Conservation (phyloP, 2,888 invertebrate genomes). For the Andrena flavipes region DNA sequence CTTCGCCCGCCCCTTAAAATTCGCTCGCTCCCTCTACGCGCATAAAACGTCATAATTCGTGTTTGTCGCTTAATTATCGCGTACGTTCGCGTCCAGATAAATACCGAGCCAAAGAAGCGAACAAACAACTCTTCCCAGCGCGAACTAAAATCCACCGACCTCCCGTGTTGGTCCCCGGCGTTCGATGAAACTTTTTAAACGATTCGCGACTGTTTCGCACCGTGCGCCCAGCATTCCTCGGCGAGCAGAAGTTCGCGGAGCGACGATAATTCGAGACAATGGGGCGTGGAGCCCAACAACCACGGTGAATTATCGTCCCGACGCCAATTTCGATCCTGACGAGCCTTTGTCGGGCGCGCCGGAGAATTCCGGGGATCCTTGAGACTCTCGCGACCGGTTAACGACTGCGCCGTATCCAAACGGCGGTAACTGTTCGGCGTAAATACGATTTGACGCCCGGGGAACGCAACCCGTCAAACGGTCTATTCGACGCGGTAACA, state of each 20-base stretch:
- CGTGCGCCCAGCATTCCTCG: no score
- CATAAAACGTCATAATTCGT: neutral
- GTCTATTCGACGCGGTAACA: conserved; percentile 1
- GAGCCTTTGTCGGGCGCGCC: conserved; percentile 39
- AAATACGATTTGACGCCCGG: conserved; percentile 14
- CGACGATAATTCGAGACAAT: conserved; percentile 63
- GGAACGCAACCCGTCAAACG: conserved; percentile 37
- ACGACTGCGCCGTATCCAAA: conserved; percentile 57
- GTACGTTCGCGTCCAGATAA: neutral
- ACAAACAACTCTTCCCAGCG: neutral
- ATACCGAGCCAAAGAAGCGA: neutral
- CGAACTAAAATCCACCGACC: neutral
- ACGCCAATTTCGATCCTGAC: conserved; percentile 68
- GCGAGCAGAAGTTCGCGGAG: conserved; percentile 30
- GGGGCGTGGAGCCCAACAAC: conserved; percentile 34
- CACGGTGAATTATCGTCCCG: conserved; percentile 64
- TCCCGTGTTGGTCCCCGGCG: no score
- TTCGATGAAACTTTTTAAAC: no score
- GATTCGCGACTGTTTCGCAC: no score
- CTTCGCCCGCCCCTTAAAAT: neutral
- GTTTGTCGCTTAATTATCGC: conserved; percentile 1
- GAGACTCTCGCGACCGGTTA: conserved; percentile 53
- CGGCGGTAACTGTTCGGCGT: conserved; percentile 25
- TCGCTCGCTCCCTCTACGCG: neutral
- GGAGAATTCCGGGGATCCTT: conserved; percentile 29